Conservation (phyloP, 2,797 vertebrate genomes). For the Chloroceryle amazona region DNA sequence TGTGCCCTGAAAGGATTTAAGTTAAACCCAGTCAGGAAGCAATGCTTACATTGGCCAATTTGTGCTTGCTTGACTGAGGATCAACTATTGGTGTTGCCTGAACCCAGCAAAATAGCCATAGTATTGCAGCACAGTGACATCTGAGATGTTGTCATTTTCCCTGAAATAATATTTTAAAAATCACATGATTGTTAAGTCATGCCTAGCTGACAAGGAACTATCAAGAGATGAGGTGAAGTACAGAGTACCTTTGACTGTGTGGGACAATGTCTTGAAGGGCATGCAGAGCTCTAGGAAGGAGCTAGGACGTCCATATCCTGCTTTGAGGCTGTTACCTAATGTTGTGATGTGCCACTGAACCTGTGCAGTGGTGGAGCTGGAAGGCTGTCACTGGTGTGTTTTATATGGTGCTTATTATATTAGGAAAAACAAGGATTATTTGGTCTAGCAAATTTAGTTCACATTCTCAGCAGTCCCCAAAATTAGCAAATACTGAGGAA, state of each 20-base stretch:
- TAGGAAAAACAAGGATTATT: not conserved
- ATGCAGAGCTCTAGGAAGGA: not conserved
- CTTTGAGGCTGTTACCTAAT: not conserved
- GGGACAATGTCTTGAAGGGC: not conserved
- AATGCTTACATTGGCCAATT: not conserved
- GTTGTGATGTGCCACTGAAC: not conserved
- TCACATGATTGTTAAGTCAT: not conserved
- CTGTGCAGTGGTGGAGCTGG: not conserved
- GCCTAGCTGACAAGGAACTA: not conserved
- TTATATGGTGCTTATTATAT: not conserved
- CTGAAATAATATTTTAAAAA: not conserved
- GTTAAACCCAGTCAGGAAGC: accelerated
- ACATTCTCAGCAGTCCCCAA: not conserved
- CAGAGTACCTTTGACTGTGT: not conserved
- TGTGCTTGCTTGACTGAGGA: not conserved
- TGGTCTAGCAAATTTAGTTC: not conserved
- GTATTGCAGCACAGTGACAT: not conserved
- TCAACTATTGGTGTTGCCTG: not conserved
- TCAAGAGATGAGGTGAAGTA: not conserved
- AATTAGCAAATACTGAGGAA: not conserved
- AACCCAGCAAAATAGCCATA: not conserved
- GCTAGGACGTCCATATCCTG: not conserved
- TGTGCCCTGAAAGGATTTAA: no score
- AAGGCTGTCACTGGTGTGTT: not conserved
- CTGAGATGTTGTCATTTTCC: not conserved